Evolutionary conservation across 2,113 vertebrate genomes (phyloP).

Genomic region (Turdus rufiventris): DNA sequence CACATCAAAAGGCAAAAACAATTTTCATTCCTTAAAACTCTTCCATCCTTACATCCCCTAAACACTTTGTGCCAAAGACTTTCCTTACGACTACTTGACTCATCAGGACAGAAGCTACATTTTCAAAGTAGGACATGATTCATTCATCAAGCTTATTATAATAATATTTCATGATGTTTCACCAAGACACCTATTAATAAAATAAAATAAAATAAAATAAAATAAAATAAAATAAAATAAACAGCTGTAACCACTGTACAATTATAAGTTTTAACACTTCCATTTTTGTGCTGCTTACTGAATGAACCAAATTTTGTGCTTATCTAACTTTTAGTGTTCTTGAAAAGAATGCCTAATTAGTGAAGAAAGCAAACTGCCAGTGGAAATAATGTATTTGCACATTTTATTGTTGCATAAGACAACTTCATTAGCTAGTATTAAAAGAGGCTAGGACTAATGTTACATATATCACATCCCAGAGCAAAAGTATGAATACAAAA

Average conservation of each 20-base stretch:
- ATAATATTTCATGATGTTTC: not conserved
- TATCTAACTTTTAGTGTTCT: not conserved
- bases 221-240: not conserved
- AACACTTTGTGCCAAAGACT: not conserved
- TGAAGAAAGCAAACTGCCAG: not conserved
- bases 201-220: not conserved
- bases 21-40: not conserved
- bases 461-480: not conserved
- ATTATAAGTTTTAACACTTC: not conserved
- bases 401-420: not conserved
- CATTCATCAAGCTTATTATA: not conserved
- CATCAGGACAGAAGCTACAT: not conserved
- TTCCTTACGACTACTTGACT: not conserved
- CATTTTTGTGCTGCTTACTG: not conserved
- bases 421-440: not conserved
- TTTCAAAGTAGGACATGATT: not conserved
- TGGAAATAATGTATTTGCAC: not conserved
- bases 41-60: not conserved
- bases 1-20: not conserved
- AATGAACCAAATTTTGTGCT: not conserved
- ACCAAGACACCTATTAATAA: not conserved
- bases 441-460: not conserved
- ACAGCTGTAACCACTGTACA: not conserved
- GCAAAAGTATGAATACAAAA: not conserved
- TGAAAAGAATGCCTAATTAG: not conserved